Percentiles rank a stretch among this genome's conserved stretches.
phyloP scores from a whole-genome alignment of 1,140 invertebrate genomes.

The Pogonomyrmex californicus region DNA sequence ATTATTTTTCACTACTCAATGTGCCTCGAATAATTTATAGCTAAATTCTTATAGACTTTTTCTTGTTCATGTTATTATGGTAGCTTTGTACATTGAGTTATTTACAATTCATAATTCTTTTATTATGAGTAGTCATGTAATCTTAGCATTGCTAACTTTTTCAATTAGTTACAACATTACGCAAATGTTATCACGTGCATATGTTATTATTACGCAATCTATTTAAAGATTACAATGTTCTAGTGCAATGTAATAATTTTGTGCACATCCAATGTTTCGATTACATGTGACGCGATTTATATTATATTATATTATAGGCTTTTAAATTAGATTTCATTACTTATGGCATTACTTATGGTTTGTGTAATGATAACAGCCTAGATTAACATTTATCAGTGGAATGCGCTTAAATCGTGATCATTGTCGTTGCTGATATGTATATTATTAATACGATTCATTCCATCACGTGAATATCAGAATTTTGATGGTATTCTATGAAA shows the following conservation, averaged over 20 bases:
- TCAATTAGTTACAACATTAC: background rate
- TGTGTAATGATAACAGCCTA: conserved; percentile 72
- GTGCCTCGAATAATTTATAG: background rate
- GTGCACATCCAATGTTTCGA: conserved; percentile 42
- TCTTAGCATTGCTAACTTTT: background rate
- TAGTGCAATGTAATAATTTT: background rate
- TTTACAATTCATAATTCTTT: background rate
- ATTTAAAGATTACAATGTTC: conserved; percentile 15
- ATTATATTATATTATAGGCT: conserved; percentile 1
- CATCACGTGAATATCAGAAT: conserved; percentile 60
- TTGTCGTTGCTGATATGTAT: conserved; percentile 56
- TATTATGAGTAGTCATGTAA: background rate
- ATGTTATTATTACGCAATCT: conserved; percentile 1
- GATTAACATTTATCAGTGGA: conserved; percentile 65
- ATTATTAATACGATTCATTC: conserved; percentile 28
- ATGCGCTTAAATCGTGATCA: conserved; percentile 70
- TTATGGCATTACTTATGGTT: conserved; percentile 65
- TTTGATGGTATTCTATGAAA: conserved; percentile 34
- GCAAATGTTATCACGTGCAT: background rate
- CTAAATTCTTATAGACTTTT: background rate
- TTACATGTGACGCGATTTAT: conserved; percentile 39
- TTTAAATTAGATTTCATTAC: conserved; percentile 74
- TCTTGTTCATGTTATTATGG: background rate
- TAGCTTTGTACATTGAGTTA: background rate
- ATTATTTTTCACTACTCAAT: background rate